Percentiles rank a stretch among this genome's conserved stretches.
Evolutionary conservation across 2,888 invertebrate genomes (phyloP).

Genomic region (Melanchra persicariae): DNA sequence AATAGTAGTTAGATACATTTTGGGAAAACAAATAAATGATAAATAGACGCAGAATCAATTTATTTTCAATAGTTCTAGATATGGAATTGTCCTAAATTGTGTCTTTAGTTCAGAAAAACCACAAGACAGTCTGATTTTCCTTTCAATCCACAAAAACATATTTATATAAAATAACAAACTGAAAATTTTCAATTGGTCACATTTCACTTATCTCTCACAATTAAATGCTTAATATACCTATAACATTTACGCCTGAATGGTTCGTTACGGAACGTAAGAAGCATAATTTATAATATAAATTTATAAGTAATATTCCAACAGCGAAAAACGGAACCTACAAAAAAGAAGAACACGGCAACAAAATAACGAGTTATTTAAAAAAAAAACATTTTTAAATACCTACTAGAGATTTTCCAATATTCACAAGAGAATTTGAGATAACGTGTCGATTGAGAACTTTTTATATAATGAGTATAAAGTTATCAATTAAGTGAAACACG

Average conservation of each 20-base stretch:
- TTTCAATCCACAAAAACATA: neutral
- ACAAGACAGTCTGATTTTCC: neutral
- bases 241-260: slow-evolving; percentile 7
- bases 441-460: slow-evolving; percentile 13
- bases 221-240: neutral
- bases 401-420: slow-evolving; percentile 7
- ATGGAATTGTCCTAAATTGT: neutral
- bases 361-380: neutral
- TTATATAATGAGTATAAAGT: slow-evolving; percentile 20
- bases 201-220: neutral
- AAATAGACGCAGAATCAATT: neutral
- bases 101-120: neutral
- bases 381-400: slow-evolving; percentile 7
- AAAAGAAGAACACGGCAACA: neutral
- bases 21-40: too few species aligned
- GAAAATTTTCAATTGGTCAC: neutral
- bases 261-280: neutral
- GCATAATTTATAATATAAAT: too few species aligned
- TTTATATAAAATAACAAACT: slow-evolving; percentile 2
- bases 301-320: neutral
- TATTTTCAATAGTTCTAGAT: slow-evolving; percentile 1
- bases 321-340: neutral
- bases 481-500: slow-evolving; percentile 12
- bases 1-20: neutral
- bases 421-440: slow-evolving; percentile 22